Base-by-base conservation (phyloP, 2,797 vertebrate species). In the Falco cherrug region DNA sequence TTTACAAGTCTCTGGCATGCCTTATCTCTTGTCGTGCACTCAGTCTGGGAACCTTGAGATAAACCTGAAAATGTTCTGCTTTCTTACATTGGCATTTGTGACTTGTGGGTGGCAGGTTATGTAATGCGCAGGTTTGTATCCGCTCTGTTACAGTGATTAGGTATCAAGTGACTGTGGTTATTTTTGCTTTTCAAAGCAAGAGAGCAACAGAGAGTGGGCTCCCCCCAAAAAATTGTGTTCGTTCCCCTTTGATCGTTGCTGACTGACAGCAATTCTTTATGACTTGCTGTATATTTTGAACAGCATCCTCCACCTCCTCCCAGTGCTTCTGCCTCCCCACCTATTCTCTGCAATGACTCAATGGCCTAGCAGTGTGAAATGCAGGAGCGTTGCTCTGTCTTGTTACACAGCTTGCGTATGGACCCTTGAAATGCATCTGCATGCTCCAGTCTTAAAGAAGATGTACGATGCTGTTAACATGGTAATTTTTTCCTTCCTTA, bases 171-270 rank as follows among this genome's bases (percentile, higher is more conserved):
- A 70, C 59, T 84, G 35, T 59, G 39, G 71, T 75, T 91, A 54
- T 63, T 95, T 93, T 91, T 85, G 60, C 70, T 88, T 86, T 82
- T 84, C 87, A 76, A 92, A 90, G 63, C 54, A 68, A 31, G 59
- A 68, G 43, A 41, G 13, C 57, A 84, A 45, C 18, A 45, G 45
- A 14, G 31, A 65, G 54, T 20, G 64, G 74, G 14, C 22, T 67
- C 21, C 51, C 45, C 71, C 11, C 59, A 43, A 81, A 76, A 56
- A 28, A 39, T 9, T 54, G 4, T 60, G 39, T 93, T 89, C 76
- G 50, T 63, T 79, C 31, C 37, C 22, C 29, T 79, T 75, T 75
- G 39, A 26, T 61, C 77, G 26, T 77, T 95, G 65, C 51, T 84
- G 81, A 56, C 63, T 89, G 35, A 39, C 63, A 67, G 45, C 51